phyloP scores from a whole-genome alignment of 2,888 invertebrate genomes.

The Melanotus villosus region DNA sequence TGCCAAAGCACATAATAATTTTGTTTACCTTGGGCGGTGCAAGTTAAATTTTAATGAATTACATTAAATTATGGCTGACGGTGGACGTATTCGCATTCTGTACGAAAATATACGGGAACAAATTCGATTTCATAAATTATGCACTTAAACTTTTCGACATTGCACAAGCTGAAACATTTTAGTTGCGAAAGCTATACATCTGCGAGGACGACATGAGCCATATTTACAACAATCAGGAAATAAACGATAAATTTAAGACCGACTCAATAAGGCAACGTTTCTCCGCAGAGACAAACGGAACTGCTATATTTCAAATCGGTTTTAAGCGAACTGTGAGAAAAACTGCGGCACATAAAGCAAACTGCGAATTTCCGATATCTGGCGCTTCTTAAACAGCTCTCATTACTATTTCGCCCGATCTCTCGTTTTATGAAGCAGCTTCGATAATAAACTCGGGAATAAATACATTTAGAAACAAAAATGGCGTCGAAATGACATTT shows the following conservation, averaged over 20 bases:
- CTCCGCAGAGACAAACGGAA: constrained; percentile 53
- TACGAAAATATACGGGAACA: constrained; percentile 25
- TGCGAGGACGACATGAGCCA: constrained; percentile 29
- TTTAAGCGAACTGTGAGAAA: constrained; percentile 38
- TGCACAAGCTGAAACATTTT: constrained; percentile 27
- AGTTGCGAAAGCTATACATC: constrained; percentile 35
- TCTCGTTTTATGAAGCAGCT: constrained; percentile 32
- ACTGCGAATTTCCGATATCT: constrained; percentile 41
- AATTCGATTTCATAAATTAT: constrained; percentile 36
- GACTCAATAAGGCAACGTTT: constrained; percentile 55
- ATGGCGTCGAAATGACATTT: constrained; percentile 23
- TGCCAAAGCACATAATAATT: constrained; percentile 26
- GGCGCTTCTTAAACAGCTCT: constrained; percentile 37
- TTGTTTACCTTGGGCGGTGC: constrained; percentile 27
- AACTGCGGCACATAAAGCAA: constrained; percentile 34
- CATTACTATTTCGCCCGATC: constrained; percentile 36
- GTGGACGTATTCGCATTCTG: constrained; percentile 23
- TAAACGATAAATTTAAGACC: constrained; percentile 50
- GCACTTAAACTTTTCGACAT: constrained; percentile 27
- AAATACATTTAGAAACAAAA: constrained; percentile 36
- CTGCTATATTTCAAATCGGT: constrained; percentile 52
- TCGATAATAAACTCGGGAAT: constrained; percentile 34
- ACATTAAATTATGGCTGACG: constrained; percentile 23
- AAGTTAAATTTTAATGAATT: constrained; percentile 34
- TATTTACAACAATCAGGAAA: constrained; percentile 46